phyloP scores from a whole-genome alignment of 2,113 vertebrate species.

The Nothobranchius kuhntae region DNA sequence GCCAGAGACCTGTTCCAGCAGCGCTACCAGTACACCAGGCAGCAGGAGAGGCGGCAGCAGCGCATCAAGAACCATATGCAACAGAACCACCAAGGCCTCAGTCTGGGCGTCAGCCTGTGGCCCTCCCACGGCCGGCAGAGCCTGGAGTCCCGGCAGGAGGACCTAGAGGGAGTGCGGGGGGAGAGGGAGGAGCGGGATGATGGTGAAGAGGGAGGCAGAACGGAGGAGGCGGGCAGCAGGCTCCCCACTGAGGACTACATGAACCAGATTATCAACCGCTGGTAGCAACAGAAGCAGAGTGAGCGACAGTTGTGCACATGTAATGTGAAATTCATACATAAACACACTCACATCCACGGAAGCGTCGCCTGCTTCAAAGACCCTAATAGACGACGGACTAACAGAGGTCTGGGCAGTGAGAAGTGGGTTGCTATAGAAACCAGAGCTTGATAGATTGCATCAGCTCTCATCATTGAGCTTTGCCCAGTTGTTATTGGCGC shows the following conservation, averaged over 20 bases:
- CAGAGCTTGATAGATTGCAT: conserved; percentile 43
- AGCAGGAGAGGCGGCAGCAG: conserved; percentile 92
- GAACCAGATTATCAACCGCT: conserved; percentile 99
- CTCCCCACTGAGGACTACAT: conserved; percentile 98
- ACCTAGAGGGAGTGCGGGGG: conserved; percentile 38
- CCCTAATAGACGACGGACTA: conserved; percentile 35
- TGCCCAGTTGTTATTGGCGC: conserved; percentile 55
- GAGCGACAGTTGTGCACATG: conserved; percentile 48
- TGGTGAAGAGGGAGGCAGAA: conserved; percentile 68
- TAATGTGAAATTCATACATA: conserved; percentile 46
- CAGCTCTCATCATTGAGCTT: conserved; percentile 50
- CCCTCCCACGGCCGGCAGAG: conserved; percentile 60
- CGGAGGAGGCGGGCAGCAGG: conserved; percentile 79
- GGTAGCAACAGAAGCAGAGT: conserved; percentile 82
- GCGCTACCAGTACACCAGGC: conserved; percentile 95
- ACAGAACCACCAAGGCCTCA: conserved; percentile 84
- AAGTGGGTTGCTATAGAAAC: conserved; percentile 61
- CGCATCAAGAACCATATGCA: conserved; percentile 88
- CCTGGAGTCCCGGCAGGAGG: conserved; percentile 38
- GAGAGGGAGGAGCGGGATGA: conserved; percentile 61
- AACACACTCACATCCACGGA: conserved; percentile 11
- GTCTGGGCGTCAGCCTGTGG: conserved; percentile 72
- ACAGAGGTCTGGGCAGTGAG: conserved; percentile 18
- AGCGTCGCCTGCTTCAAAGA: conserved; percentile 43
- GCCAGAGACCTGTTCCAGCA: conserved; percentile 98